Percentiles rank a stretch among this genome's conserved stretches.
These are phyloP conservation scores for Thymallus thymallus DNA, from an alignment of 2,113 vertebrate genomes.

Conservation along the genomic window DNA sequence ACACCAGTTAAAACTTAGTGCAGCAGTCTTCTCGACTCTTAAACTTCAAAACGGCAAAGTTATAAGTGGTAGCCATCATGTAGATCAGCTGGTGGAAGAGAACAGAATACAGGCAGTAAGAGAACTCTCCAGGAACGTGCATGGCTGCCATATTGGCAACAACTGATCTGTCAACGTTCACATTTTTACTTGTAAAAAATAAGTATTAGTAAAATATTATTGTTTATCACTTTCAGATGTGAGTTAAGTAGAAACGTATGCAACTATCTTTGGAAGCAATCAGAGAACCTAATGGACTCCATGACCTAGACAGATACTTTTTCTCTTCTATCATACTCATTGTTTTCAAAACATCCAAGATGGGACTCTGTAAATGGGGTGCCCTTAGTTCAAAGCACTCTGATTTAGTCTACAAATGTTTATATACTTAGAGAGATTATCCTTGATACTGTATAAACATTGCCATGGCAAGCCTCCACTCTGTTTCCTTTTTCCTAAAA, in stretches of 20 bases:
- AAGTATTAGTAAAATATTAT: not conserved
- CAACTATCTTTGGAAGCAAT: too few species aligned
- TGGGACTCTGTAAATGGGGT: not conserved
- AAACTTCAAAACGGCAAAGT: constrained; percentile 99
- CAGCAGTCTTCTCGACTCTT: constrained; percentile 99
- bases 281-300: too few species aligned
- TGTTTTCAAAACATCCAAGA: not conserved
- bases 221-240: too few species aligned
- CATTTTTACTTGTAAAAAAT: not conserved
- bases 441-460: not conserved
- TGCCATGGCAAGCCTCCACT: constrained; percentile 13
- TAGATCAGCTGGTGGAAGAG: constrained; percentile 99
- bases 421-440: not conserved
- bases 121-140: constrained; percentile 60
- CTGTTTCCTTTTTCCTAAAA: constrained; percentile 8
- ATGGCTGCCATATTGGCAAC: not conserved
- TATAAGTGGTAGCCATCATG: constrained; percentile 99
- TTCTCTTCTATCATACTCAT: not conserved
- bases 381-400: not conserved
- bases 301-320: too few species aligned
- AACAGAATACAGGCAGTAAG: constrained; percentile 90
- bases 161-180: not conserved
- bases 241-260: too few species aligned
- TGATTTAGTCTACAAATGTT: not conserved
- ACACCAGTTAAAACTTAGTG: constrained; percentile 95